Conservation (phyloP, 1,140 invertebrate genomes). For the Drosophila dunni region DNA sequence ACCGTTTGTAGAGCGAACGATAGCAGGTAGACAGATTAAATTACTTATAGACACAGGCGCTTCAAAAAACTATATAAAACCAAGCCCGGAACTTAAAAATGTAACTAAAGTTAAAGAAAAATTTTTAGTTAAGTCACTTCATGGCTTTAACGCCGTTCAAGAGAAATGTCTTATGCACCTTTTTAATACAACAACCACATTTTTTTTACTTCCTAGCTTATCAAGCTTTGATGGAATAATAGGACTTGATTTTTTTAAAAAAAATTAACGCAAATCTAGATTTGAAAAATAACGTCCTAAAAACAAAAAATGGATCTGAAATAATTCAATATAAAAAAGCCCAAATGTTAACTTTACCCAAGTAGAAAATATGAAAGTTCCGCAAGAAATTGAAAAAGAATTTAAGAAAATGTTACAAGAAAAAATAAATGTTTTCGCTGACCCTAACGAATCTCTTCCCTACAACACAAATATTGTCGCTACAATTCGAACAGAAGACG, state of each 20-base stretch:
- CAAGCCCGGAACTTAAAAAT: background rate
- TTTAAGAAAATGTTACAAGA: constrained; percentile 1
- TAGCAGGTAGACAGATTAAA: constrained; percentile 3
- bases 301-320: no score
- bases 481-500: no score
- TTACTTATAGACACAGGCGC: constrained; percentile 1
- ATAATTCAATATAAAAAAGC: background rate
- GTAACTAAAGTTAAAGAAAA: no score
- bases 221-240: no score
- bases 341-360: background rate
- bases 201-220: background rate
- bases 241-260: no score
- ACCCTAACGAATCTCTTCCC: no score
- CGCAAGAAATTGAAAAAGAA: background rate
- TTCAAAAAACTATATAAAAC: constrained; percentile 14
- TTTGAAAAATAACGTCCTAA: no score
- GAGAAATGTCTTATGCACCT: background rate
- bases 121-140: background rate
- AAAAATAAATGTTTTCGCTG: constrained; percentile 1
- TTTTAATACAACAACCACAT: background rate
- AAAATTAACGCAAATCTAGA: no score
- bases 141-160: background rate
- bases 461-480: no score
- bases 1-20: background rate
- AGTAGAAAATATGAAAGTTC: background rate